Conservation (phyloP, 64 coral and sea anemone species). For the Montipora efflorescens region DNA sequence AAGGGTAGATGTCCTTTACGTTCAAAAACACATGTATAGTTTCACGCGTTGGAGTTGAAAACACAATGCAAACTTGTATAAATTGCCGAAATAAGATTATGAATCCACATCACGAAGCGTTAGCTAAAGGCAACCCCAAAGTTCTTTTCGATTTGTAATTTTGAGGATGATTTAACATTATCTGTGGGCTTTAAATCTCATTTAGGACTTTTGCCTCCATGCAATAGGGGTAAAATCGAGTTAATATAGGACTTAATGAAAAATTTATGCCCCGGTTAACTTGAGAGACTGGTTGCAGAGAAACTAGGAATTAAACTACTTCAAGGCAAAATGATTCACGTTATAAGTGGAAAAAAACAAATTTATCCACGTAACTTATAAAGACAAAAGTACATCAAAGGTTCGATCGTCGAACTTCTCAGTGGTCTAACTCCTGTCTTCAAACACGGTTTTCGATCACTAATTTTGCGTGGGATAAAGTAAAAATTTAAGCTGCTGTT, state of each 20-base stretch:
- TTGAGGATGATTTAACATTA: slow-evolving; percentile 16
- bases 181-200: slow-evolving; percentile 21
- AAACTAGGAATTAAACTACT: background rate
- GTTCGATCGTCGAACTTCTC: too few relatives aligned
- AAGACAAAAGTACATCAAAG: too few relatives aligned
- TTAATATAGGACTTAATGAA: slow-evolving; percentile 49
- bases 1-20: too few relatives aligned
- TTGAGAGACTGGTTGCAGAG: slow-evolving; percentile 11
- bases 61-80: too few relatives aligned
- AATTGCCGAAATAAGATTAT: background rate
- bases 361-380: background rate
- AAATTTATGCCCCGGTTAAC: slow-evolving; percentile 22
- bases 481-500: slow-evolving; percentile 42
- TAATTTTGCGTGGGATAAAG: slow-evolving; percentile 30
- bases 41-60: too few relatives aligned
- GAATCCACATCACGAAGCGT: background rate
- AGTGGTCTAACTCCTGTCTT: too few relatives aligned
- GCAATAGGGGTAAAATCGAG: slow-evolving; percentile 39
- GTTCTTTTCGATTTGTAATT: slow-evolving; percentile 21
- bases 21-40: too few relatives aligned
- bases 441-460: background rate
- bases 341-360: background rate
- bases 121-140: background rate
- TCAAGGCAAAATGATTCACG: background rate
- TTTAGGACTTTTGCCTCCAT: slow-evolving; percentile 17